Percentiles rank a stretch among this genome's conserved stretches.
phyloP scores from a whole-genome alignment of 2,888 invertebrate genomes.

The Troilus luridus region DNA sequence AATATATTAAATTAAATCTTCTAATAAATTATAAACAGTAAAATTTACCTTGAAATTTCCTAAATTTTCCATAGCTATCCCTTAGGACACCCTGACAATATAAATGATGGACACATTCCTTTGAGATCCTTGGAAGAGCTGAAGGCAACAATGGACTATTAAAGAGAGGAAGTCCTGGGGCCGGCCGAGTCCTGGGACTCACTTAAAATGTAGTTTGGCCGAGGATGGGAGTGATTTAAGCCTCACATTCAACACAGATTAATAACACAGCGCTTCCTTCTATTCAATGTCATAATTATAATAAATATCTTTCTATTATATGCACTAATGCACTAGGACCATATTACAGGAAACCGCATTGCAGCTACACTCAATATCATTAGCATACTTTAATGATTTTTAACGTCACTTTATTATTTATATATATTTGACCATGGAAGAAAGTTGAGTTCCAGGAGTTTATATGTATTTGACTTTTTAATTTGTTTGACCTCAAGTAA shows the following conservation, averaged over 20 bases:
- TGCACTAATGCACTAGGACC: background rate
- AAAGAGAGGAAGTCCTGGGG: background rate
- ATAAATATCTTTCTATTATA: background rate
- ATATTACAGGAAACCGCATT: background rate
- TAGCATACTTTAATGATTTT: no score
- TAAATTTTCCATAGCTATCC: no score
- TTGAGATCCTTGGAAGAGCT: background rate
- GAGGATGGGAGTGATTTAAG: background rate
- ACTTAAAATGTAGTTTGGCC: slow-evolving; percentile 11
- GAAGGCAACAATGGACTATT: background rate
- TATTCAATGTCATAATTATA: background rate
- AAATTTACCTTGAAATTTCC: no score
- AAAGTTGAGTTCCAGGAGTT: no score
- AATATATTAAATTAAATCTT: no score
- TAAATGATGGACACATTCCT: background rate
- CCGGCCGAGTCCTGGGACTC: background rate
- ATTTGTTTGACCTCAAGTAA: no score
- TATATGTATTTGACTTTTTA: no score
- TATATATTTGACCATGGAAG: no score
- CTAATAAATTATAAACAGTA: no score
- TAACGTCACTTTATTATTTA: no score
- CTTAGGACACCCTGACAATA: no score
- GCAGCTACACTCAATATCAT: background rate
- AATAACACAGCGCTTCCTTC: background rate
- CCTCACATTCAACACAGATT: background rate